Evolutionary conservation across 2,113 vertebrate species (phyloP), one percentile per base, ranked within the genome.

Genomic region (Nymphicus hollandicus): DNA sequence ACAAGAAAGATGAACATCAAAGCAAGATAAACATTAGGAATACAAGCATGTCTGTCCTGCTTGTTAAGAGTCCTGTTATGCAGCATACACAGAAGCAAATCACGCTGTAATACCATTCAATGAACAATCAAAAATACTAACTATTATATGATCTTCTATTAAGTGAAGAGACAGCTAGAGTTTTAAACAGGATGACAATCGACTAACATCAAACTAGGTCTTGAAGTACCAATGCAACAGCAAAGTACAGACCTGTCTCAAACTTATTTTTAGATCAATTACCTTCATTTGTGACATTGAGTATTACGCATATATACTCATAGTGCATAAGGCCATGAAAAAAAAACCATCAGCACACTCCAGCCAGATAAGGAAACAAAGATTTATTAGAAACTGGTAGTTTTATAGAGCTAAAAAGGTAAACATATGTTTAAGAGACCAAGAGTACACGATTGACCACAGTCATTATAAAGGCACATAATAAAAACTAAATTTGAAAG

Each of bases 361-460:
- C 53, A 96, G 16, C 25, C 77, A 70, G 23, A 61, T 89, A 94
- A 92, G 41, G 70, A 95, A 96, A 94, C 52, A 84, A 91, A 89
- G 20, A 72, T 97, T 97, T 97, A 97, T 97, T 97, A 95, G 44
- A 96, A 96, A 97, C 24, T 46, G 31, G 25, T 77, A 89, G 31
- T 73, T 96, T 68, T 53, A 74, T 17, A 90, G 47, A 91, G 49
- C 56, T 94, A 94, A 60, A 96, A 93, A 96, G 88, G 77, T 95
- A 95, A 91, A 92, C 76, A 83, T 81, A 74, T 11, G 14, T 87
- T 95, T 61, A 81, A 82, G 41, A 95, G 29, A 95, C 61, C 73
- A 93, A 93, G 70, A 82, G 84, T 66, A 95, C 22, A 94, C 44
- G 94, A 68, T 3, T 84, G 83, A 95, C 79, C 52, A 93, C 18